phyloP scores from a whole-genome alignment of 92 coral and sea anemone genomes.

The Hydrozoanthus gracilis region DNA sequence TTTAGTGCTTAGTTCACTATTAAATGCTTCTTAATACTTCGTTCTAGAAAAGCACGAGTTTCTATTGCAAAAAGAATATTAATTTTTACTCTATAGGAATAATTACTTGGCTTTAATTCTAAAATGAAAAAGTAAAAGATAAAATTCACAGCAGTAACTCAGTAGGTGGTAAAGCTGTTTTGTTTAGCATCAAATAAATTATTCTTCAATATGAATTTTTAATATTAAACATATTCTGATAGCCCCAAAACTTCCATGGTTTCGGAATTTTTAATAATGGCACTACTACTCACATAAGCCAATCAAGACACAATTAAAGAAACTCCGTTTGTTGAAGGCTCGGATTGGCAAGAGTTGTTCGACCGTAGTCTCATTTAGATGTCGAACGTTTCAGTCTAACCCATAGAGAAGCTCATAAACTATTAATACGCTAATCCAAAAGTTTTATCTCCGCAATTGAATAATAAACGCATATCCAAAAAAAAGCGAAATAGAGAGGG shows the following conservation, averaged over 20 bases:
- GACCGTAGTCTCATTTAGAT: too few relatives aligned
- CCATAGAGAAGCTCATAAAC: too few relatives aligned
- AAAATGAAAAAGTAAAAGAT: not conserved
- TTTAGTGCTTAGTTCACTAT: not conserved
- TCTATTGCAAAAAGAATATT: not conserved
- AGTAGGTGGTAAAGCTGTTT: not conserved
- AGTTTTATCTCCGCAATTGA: too few relatives aligned
- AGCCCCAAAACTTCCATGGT: not conserved
- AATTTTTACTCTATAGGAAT: constrained; percentile 17
- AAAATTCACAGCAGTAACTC: not conserved
- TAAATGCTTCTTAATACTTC: not conserved
- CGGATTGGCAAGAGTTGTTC: too few relatives aligned
- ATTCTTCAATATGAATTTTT: constrained; percentile 27
- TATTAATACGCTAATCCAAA: too few relatives aligned
- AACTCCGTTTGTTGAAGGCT: not conserved
- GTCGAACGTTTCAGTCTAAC: too few relatives aligned
- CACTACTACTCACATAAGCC: not conserved
- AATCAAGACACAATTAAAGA: not conserved
- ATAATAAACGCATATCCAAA: too few relatives aligned
- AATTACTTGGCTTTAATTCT: not conserved
- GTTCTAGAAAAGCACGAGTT: not conserved
- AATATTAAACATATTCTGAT: not conserved
- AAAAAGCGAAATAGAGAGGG: too few relatives aligned
- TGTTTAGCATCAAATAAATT: constrained; percentile 24
- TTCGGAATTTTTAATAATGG: not conserved